phyloP scores from a whole-genome alignment of 2,113 vertebrate genomes.

The Lophotis ruficrista region DNA sequence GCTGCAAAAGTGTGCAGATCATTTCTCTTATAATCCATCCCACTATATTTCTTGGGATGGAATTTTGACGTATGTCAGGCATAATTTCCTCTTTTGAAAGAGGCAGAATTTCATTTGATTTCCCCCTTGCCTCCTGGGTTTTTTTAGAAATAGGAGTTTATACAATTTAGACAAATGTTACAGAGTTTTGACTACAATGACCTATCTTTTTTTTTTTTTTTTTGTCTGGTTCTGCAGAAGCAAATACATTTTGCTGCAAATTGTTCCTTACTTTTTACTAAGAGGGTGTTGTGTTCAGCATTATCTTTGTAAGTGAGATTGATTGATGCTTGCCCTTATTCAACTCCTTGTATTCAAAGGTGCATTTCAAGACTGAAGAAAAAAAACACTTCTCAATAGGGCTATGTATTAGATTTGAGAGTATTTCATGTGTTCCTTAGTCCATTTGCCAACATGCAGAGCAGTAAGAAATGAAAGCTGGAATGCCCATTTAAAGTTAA shows the following conservation, averaged over 20 bases:
- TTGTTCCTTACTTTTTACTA: not conserved
- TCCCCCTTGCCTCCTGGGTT: not conserved
- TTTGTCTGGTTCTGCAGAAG: not conserved
- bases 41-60: not conserved
- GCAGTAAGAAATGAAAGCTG: not conserved
- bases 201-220: not conserved
- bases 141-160: constrained; percentile 6
- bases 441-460: not conserved
- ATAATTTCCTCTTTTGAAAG: constrained; percentile 45
- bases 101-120: constrained; percentile 42
- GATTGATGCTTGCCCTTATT: not conserved
- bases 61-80: constrained; percentile 56
- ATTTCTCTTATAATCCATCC: constrained; percentile 40
- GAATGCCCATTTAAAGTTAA: not conserved
- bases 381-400: not conserved
- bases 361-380: not conserved
- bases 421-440: not conserved
- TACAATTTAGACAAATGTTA: not conserved
- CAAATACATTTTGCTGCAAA: not conserved
- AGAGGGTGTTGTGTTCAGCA: not conserved
- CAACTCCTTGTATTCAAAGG: not conserved
- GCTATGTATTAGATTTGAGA: not conserved
- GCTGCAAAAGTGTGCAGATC: constrained; percentile 21
- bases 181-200: not conserved
- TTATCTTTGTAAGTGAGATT: not conserved